Evolutionary conservation across 1,140 invertebrate species (phyloP), one percentile per base, ranked within the genome.

Genomic region (Drosophila gunungcola): DNA sequence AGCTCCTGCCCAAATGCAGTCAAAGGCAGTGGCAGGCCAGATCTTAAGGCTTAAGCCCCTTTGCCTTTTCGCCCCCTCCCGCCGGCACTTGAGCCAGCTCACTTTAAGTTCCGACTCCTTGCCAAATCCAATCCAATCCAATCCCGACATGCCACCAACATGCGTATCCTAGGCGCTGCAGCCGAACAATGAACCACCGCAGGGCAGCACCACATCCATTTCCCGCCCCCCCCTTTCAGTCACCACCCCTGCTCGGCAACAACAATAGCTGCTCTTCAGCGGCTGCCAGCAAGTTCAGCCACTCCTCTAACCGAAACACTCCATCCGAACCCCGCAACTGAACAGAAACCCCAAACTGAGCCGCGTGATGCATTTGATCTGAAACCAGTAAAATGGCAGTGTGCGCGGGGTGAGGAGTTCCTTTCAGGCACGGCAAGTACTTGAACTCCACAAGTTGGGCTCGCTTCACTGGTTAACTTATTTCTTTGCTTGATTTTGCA

Each of bases 361-460:
- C 52, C 57, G 53, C 48, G 69, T 76, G 73, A 79, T 88, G 79
- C 79, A 86, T 88, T 88, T 86, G 82, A 86, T 86, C 65, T 76
- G 41, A 79, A 69, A 68, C 74, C 74, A 63, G 73, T 64, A 48
- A 85, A 85, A 80, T 78, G 78, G 65, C 82, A 49, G 65, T 49
- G 67, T 70, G 43, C 64, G 46, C 21, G 42, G 45, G 51, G 2
- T 16, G 53, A 42, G 9, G 13, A 55, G 73, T 48, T 75, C 45
- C 41, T 39, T 57, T 41, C 52, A 56, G 67, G 36, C 36, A 39
- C 41, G 49, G 27, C 51, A 70, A 56, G 63, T 39, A 69, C 64
- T 56, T 48, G 64, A 70, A 70, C 65, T 54, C 25, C 42, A 9
- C 13, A 3, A 34, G 38, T 42, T 43, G 16, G 43, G 12, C 32